Evolutionary conservation across 1,140 invertebrate species (phyloP), one percentile per base, ranked within the genome.

Genomic region (Lepidurus arcticus): DNA sequence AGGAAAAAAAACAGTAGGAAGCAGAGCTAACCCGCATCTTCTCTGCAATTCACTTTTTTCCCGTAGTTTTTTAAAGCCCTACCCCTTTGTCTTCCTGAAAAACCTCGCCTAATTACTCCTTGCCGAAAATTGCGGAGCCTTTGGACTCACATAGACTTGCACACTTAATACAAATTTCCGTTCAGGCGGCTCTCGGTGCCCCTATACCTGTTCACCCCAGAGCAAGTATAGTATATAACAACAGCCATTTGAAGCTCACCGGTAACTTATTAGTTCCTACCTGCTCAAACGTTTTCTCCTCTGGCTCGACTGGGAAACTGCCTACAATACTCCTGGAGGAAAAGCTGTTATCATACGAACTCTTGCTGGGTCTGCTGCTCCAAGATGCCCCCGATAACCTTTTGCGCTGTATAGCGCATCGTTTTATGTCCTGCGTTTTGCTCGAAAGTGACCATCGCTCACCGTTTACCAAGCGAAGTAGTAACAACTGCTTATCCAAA

Each of bases 71-170:
- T 65, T 16, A 21, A 65, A n/a, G 16, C 21, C 21, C 53, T 13
- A 65, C 16, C 53, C 16, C 21, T 65, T 21, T 21, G 16, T 65
- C 13, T 16, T 21, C 9, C 53, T 65, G 21, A n/a, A 65, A 65
- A 16, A 65, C 53, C 53, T 65, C 21, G 21, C 53, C 9, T 65
- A 65, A 65, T 65, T 65, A 21, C 53, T 16, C 53, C 53, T 65
- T 65, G 53, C 53, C 9, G 53, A 65, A 65, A 65, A 65, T 65
- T 65, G 53, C 53, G 53, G 53, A 65, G n/a, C 53, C 53, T 65
- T 65, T 65, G 53, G 53, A n/a, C 53, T 65, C 53, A n/a, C 53
- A 65, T 65, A 65, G 53, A 65, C 53, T 65, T 65, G 53, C 53
- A 65, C 21, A 65, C 16, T 21, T 65, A 21, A 65, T 21, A 65